Evolutionary conservation across 2,888 invertebrate species (phyloP).

Genomic region (Drosophila pseudotalamancana): DNA sequence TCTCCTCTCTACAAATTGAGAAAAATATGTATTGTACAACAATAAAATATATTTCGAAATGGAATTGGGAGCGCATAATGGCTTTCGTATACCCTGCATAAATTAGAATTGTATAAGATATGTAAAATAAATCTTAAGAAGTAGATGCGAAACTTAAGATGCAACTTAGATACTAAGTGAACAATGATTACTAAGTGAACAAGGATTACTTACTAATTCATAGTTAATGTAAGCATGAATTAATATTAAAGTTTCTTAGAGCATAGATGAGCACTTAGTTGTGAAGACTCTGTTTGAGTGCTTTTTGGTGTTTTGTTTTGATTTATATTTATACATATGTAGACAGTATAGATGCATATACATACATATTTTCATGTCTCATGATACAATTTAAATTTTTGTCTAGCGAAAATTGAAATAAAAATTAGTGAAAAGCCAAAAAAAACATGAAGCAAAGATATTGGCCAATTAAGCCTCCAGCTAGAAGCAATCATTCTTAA

Average conservation of each 20-base stretch:
- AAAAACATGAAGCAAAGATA: neutral
- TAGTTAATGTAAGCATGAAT: neutral
- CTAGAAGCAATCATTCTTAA: neutral
- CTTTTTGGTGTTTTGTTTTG: conserved; percentile 23
- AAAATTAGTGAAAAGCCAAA: neutral
- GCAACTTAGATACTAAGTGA: no score
- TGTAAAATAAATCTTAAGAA: neutral
- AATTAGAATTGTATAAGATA: neutral
- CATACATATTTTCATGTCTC: conserved; percentile 15
- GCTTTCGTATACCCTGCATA: conserved; percentile 14
- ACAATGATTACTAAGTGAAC: no score
- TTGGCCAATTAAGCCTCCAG: neutral
- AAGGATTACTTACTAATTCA: neutral
- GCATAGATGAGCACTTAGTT: conserved; percentile 24
- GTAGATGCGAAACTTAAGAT: neutral
- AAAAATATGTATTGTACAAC: conserved; percentile 8
- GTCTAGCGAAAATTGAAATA: neutral
- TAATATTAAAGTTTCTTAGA: neutral
- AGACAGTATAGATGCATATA: conserved; percentile 15
- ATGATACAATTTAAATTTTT: conserved; percentile 3
- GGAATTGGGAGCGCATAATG: no score
- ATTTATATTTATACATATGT: conserved; percentile 35
- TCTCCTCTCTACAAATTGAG: conserved; percentile 10
- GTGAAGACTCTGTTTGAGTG: neutral
- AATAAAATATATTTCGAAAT: conserved; percentile 15